Percentiles rank a stretch among this genome's conserved stretches.
Conservation (phyloP, 37 sponge, comb jelly and placozoan species). For the Tethya wilhelma region DNA sequence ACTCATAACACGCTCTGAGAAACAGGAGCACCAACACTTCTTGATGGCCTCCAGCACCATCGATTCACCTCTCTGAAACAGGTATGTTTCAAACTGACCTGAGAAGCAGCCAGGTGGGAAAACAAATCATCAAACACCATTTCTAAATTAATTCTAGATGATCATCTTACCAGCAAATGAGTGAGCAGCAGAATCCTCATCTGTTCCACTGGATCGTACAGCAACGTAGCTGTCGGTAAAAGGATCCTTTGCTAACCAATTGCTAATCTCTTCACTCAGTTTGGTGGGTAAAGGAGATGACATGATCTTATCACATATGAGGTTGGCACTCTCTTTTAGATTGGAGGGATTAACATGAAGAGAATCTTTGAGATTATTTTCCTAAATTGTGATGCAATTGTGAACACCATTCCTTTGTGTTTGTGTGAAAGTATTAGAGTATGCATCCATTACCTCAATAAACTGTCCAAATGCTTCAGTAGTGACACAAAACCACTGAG, state of each 20-base stretch:
- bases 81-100: slow-evolving; percentile 91
- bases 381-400: slow-evolving; percentile 34
- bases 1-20: slow-evolving; percentile 82
- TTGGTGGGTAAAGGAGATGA: slow-evolving; percentile 20
- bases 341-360: slow-evolving; percentile 33
- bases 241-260: slow-evolving; percentile 23
- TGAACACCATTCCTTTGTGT: too few species aligned
- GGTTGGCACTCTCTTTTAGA: slow-evolving; percentile 30
- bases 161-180: slow-evolving; percentile 79
- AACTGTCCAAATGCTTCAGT: slow-evolving; percentile 58
- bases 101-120: neutral
- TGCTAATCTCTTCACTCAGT: slow-evolving; percentile 34
- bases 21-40: slow-evolving; percentile 84
- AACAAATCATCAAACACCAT: neutral
- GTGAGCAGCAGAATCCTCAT: slow-evolving; percentile 87
- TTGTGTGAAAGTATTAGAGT: neutral
- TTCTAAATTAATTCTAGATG: neutral
- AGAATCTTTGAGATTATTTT: slow-evolving; percentile 29
- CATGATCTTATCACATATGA: slow-evolving; percentile 33
- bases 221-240: slow-evolving; percentile 68
- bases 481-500: slow-evolving; percentile 82
- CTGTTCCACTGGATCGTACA: slow-evolving; percentile 90
- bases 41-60: slow-evolving; percentile 51
- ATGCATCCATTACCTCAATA: slow-evolving; percentile 43
- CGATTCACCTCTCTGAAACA: slow-evolving; percentile 74